These are phyloP conservation scores for Allolobophora icterica DNA, from an alignment of 2,888 invertebrate genomes.

Conservation along the genomic window DNA sequence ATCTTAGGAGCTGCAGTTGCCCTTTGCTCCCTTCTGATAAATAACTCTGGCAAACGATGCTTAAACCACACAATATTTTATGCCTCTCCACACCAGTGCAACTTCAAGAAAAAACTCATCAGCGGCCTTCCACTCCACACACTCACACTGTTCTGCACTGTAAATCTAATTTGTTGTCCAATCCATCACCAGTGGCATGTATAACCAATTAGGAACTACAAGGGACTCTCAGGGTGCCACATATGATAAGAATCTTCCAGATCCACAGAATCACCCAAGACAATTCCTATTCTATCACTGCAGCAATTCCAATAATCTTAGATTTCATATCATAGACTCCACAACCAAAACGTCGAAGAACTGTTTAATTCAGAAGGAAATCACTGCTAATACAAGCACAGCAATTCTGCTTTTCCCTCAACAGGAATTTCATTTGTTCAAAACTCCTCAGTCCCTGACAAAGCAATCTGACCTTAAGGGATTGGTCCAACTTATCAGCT, in stretches of 20 bases:
- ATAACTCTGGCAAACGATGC: background rate
- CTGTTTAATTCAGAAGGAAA: background rate
- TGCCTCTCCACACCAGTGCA: background rate
- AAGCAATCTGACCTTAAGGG: background rate
- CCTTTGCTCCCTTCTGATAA: background rate
- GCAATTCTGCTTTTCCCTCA: background rate
- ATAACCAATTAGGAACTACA: constrained; percentile 8
- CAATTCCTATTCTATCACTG: constrained; percentile 5
- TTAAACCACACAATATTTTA: background rate
- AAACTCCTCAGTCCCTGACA: background rate
- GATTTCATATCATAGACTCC: background rate
- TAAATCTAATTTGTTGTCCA: background rate
- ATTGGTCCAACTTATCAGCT: background rate
- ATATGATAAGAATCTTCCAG: background rate
- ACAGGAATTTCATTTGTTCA: background rate
- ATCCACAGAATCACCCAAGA: background rate
- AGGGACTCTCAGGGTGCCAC: background rate
- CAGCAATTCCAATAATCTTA: background rate
- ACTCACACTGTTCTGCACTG: background rate
- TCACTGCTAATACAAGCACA: background rate
- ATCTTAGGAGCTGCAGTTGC: background rate
- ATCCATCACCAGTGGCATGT: background rate
- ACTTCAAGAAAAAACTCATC: no score
- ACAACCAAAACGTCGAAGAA: background rate
- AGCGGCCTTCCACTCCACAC: no score